These are phyloP conservation scores for Gallinago nigripennis DNA, from an alignment of 2,797 vertebrate species.

Conservation along the genomic window DNA sequence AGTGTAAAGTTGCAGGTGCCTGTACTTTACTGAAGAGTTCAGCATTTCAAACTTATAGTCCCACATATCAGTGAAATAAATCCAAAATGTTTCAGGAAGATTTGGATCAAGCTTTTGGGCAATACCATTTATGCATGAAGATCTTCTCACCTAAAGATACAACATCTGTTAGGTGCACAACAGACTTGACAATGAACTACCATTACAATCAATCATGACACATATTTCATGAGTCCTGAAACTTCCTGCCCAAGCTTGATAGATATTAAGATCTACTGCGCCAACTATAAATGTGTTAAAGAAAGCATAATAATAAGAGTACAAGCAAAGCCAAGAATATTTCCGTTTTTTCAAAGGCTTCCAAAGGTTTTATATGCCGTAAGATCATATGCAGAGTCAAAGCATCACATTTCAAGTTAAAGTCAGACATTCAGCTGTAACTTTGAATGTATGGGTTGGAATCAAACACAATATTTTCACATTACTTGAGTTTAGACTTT, in stretches of 20 bases:
- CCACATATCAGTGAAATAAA: background rate
- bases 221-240: background rate
- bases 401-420: slow-evolving; percentile 36
- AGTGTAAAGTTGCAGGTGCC: slow-evolving; percentile 3
- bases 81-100: background rate
- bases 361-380: background rate
- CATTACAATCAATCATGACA: background rate
- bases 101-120: background rate
- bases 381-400: background rate
- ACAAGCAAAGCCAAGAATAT: slow-evolving; percentile 29
- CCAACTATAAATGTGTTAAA: slow-evolving; percentile 8
- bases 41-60: background rate
- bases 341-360: slow-evolving; percentile 27
- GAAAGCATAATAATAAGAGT: slow-evolving; percentile 2
- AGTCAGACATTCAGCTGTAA: slow-evolving; percentile 45
- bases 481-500: slow-evolving; percentile 45
- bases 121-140: background rate
- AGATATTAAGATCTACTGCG: background rate
- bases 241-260: background rate
- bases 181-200: background rate
- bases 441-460: slow-evolving; percentile 34
- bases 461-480: slow-evolving; percentile 60
- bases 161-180: background rate
- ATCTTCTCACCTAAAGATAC: background rate
- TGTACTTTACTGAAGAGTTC: background rate